Percentiles rank a stretch among this genome's conserved stretches.
Conservation (phyloP, 2,113 vertebrate species). For the Chloebia gouldiae region DNA sequence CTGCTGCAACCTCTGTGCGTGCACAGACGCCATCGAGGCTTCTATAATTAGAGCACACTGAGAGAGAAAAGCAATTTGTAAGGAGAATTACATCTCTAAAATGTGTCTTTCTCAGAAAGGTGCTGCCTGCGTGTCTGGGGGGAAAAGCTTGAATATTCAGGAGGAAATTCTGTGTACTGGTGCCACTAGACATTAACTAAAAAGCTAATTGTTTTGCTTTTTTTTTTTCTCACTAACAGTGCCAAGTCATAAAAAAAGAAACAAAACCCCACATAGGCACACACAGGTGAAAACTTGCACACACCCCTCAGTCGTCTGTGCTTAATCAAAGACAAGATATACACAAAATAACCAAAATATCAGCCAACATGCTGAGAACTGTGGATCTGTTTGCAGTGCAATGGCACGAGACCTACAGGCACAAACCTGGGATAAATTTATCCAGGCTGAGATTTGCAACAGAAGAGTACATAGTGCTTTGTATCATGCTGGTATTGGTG, state of each 20-base stretch:
- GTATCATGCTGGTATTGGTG: neutral
- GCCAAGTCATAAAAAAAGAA: neutral
- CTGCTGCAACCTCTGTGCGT: neutral
- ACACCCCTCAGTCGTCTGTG: neutral
- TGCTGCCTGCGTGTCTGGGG: neutral
- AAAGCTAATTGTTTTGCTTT: neutral
- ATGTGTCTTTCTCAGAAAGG: neutral
- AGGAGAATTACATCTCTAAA: neutral
- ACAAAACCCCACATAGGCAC: accelerated
- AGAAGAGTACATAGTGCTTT: accelerated
- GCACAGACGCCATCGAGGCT: neutral
- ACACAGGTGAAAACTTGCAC: neutral
- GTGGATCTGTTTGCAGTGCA: neutral
- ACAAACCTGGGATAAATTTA: neutral
- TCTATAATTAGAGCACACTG: neutral
- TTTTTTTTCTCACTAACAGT: neutral
- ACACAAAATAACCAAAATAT: neutral
- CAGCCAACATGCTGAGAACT: neutral
- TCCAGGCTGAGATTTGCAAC: neutral
- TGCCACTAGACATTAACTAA: neutral
- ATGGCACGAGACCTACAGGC: neutral
- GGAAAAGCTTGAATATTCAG: neutral
- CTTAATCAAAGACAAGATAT: neutral
- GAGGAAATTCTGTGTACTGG: neutral
- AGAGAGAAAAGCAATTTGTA: constrained; percentile 1